Evolutionary conservation across 2,888 invertebrate species (phyloP).

Genomic region (Polymixis lichenea): DNA sequence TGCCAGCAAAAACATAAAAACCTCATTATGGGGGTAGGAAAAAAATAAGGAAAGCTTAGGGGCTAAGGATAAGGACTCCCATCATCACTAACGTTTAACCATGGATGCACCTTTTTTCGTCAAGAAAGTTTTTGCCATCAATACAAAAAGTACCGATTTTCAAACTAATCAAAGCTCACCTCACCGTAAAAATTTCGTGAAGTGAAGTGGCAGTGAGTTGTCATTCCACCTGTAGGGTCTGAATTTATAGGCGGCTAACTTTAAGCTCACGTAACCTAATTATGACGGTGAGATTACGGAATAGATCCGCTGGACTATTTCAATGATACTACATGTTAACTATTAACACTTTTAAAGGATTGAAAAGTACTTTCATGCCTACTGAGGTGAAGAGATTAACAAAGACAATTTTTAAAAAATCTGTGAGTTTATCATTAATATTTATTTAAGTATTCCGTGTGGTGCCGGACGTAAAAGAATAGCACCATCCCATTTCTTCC

Average conservation of each 20-base stretch:
- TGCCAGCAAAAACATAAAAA: constrained; percentile 63
- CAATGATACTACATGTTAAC: not conserved
- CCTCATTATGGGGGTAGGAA: constrained; percentile 57
- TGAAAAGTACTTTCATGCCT: not conserved
- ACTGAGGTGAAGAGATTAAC: too few species aligned
- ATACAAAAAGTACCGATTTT: not conserved
- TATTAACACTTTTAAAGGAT: not conserved
- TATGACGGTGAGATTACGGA: too few species aligned
- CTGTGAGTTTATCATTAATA: not conserved
- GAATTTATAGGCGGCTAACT: too few species aligned
- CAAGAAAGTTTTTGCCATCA: not conserved
- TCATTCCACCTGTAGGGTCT: too few species aligned
- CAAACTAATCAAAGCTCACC: not conserved
- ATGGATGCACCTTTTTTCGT: not conserved
- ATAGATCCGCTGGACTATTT: not conserved
- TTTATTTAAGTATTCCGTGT: too few species aligned
- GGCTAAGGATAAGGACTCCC: constrained; percentile 31
- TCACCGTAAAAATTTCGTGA: too few species aligned
- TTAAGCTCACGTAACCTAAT: too few species aligned
- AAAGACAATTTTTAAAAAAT: too few species aligned
- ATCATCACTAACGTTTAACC: constrained; percentile 2
- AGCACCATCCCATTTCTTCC: too few species aligned
- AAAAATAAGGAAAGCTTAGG: constrained; percentile 44
- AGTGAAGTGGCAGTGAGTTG: too few species aligned
- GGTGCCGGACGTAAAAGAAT: too few species aligned